Base-by-base conservation (phyloP, 2,797 vertebrate species). In the Steatocranus sp. region DNA sequence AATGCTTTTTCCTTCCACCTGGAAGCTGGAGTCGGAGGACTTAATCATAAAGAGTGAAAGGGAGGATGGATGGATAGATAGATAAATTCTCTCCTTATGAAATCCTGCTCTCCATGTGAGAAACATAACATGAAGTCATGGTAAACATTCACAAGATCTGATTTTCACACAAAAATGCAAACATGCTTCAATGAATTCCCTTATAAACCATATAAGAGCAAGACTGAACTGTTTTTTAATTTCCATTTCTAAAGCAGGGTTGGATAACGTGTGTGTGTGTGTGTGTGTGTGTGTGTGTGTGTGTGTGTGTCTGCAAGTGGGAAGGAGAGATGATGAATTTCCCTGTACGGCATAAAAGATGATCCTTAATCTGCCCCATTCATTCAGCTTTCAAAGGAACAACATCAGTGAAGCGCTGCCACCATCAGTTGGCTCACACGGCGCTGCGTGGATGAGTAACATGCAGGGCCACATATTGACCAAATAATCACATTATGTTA, bases 311-410 rank as follows among this genome's bases (percentile, higher is more conserved):
- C 12, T 2, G 76, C 82, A 82, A 91, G 93, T 88, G 88, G 87
- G 91, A 91, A 81, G 84, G 78, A n/a, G 85, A 89, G 91, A 90
- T 87, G 93, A 93, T 90, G 91, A 92, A 92, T 93, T 87, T 89
- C 83, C 20, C 73, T n/a, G 30, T 76, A 61, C 61, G 38, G 76
- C 77, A 92, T 81, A 87, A 91, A 92, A 90, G 91, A 91, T 46
- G 82, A 87, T 88, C 86, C 90, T 81, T 92, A 92, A 93, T 93
- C 92, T 90, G 76, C 70, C 20, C 70, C 86, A 75, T 91, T 92
- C 88, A 87, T 86, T 88, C 82, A 78, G 81, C 48, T 77, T 87
- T 90, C 84, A 81, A 88, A 86, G 46, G 51, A 78, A 50, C 70
- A 12, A 36, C 89, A 75, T 82, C 87, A 82, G 75, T 78, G 89